Conservation (phyloP, 2,888 invertebrate species). For the Cancer borealis region DNA sequence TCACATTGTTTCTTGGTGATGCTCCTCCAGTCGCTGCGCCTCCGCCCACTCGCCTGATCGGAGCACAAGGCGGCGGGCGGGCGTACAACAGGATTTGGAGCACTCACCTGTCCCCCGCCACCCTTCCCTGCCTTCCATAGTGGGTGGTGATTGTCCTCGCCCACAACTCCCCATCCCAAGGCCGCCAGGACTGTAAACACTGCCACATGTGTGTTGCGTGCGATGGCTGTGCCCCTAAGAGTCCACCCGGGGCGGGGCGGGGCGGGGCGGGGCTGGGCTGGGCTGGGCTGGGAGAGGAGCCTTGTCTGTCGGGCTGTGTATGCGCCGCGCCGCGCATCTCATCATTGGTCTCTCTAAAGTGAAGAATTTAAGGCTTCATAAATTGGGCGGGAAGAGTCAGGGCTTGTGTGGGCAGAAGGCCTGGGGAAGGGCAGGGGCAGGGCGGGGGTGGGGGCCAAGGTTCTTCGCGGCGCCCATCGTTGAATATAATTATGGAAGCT, state of each 20-base stretch:
- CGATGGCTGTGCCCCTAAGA: not conserved
- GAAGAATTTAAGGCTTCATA: constrained; percentile 40
- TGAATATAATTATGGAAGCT: constrained; percentile 27
- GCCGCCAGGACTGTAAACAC: not conserved
- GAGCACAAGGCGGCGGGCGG: not conserved
- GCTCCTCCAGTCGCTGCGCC: not conserved
- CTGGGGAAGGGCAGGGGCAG: not conserved
- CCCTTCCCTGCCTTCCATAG: not conserved
- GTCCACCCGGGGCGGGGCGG: not conserved
- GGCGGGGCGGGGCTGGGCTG: not conserved
- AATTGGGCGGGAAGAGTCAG: constrained; percentile 24
- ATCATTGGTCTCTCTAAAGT: constrained; percentile 17
- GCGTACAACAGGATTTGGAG: not conserved
- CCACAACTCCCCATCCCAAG: not conserved
- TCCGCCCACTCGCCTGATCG: not conserved
- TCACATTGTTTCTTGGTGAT: not conserved
- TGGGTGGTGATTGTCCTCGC: not conserved
- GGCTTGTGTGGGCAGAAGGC: not conserved
- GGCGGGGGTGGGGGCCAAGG: not conserved
- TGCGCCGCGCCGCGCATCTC: not conserved
- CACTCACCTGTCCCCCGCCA: not conserved
- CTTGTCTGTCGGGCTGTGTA: not conserved
- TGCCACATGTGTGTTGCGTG: not conserved
- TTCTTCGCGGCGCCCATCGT: not conserved
- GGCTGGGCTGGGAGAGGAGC: not conserved